Conservation (phyloP, 2,113 vertebrate species). For the Labrus mixtus region DNA sequence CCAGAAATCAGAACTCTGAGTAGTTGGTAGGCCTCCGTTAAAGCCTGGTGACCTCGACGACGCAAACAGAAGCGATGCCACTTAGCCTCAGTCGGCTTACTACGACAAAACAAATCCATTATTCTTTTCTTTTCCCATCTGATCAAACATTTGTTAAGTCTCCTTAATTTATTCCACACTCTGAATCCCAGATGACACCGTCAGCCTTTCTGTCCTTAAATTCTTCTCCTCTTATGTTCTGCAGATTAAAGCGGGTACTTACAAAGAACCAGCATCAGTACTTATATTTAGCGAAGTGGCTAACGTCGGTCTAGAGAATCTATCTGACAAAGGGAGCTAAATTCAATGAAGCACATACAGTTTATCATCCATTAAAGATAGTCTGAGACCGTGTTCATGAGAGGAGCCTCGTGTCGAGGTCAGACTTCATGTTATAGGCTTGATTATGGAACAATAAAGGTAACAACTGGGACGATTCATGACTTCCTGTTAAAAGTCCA, state of each 20-base stretch:
- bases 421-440: too few species aligned
- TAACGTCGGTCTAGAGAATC: too few species aligned
- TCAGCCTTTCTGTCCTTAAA: neutral
- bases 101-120: neutral
- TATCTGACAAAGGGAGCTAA: too few species aligned
- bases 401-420: too few species aligned
- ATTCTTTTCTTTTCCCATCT: neutral
- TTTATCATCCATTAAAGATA: neutral
- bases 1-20: slow-evolving; percentile 59
- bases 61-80: slow-evolving; percentile 17
- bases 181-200: neutral
- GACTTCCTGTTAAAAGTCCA: too few species aligned
- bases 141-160: slow-evolving; percentile 10
- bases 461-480: too few species aligned
- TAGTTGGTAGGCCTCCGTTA: slow-evolving; percentile 29
- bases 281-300: neutral
- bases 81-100: neutral
- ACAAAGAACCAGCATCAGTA: neutral
- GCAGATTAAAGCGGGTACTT: neutral
- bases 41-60: slow-evolving; percentile 36
- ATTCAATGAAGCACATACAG: too few species aligned
- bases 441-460: too few species aligned
- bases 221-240: neutral
- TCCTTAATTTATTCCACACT: neutral
- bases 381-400: neutral